These are phyloP conservation scores for chimpanzee (Pan troglodytes) DNA, from an alignment of 2,113 vertebrate genomes.

Conservation along the genomic window NHGRI_mPanTro3-v2.1_pri NC_072416.2:81655501-81656000, in stretches of 20 bases:
- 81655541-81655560: neutral
- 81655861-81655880: slow-evolving; percentile 18
- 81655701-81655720: neutral
- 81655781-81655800: slow-evolving; percentile 57
- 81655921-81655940: slow-evolving; percentile 18
- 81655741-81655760: slow-evolving; percentile 60
- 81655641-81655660: slow-evolving; percentile 42
- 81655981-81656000: neutral
- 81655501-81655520: neutral
- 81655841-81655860: slow-evolving; percentile 58
- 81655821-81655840: slow-evolving; percentile 47
- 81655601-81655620: slow-evolving; percentile 13
- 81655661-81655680: slow-evolving; percentile 34
- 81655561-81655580: neutral
- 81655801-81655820: slow-evolving; percentile 69
- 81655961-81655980: neutral
- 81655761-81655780: slow-evolving; percentile 65
- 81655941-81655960: slow-evolving; percentile 39
- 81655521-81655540: neutral
- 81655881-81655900: slow-evolving; percentile 33
- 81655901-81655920: neutral
- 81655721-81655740: slow-evolving; percentile 49
- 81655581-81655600: neutral
- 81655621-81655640: slow-evolving; percentile 45
- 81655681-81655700: slow-evolving; percentile 36